Evolutionary conservation across 2,797 vertebrate species (phyloP).

Genomic region (Syncerus caffer): DNA sequence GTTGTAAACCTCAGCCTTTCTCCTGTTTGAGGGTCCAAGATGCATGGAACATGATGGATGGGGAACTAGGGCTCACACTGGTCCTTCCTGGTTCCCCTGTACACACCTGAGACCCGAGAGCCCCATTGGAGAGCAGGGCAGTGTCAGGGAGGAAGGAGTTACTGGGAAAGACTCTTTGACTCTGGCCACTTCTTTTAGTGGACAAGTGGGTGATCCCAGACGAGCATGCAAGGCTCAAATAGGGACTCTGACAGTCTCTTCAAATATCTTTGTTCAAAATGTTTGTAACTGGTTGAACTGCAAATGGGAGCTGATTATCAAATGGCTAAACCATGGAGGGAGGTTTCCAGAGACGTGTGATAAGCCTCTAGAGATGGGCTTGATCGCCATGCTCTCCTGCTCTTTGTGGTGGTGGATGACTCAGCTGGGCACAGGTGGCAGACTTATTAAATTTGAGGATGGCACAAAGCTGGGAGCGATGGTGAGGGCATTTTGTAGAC

Average conservation of each 20-base stretch:
- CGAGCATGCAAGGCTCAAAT: background rate
- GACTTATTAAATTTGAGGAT: background rate
- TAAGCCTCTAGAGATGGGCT: background rate
- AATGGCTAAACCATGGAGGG: background rate
- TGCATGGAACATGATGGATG: accelerated
- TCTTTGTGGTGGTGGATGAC: background rate
- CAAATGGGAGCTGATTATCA: background rate
- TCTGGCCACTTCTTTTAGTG: background rate
- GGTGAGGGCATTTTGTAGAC: background rate
- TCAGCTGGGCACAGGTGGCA: background rate
- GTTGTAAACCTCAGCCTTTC: too few relatives aligned
- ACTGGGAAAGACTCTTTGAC: background rate
- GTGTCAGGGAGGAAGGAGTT: accelerated
- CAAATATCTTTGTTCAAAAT: background rate
- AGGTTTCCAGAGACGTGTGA: background rate
- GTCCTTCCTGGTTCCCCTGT: background rate
- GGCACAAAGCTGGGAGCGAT: background rate
- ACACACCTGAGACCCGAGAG: background rate
- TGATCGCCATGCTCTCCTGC: background rate
- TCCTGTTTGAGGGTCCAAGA: too few relatives aligned
- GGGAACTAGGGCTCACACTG: accelerated
- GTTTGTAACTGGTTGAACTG: accelerated
- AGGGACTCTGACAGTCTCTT: background rate
- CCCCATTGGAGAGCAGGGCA: accelerated
- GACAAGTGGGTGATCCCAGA: background rate